Conservation (phyloP, 2,113 vertebrate genomes). For the Laterallus jamaicensis region DNA sequence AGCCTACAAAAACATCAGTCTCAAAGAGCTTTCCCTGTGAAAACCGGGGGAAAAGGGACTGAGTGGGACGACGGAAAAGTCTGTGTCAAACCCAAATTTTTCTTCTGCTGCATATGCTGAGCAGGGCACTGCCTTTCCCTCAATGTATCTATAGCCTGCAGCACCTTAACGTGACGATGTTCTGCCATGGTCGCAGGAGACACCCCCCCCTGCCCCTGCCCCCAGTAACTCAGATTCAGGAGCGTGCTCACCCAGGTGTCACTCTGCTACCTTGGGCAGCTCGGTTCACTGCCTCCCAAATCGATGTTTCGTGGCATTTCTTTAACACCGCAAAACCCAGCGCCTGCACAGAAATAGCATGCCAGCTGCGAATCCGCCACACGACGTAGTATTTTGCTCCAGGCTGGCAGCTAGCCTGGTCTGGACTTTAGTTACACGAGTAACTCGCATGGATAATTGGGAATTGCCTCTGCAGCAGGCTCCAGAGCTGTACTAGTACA, state of each 20-base stretch:
- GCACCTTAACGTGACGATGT: not conserved
- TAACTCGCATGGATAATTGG: not conserved
- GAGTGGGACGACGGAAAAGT: not conserved
- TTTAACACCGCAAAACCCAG: not conserved
- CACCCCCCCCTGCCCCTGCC: not conserved
- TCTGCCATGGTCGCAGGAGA: not conserved
- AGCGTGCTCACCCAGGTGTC: not conserved
- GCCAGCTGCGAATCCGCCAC: not conserved
- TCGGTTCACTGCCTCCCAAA: not conserved
- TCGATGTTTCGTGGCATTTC: not conserved
- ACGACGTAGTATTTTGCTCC: accelerated
- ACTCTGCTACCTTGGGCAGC: not conserved
- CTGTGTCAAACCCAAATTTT: not conserved
- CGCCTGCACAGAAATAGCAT: not conserved
- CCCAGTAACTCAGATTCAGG: not conserved
- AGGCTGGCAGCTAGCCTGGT: not conserved
- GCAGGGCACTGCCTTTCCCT: not conserved
- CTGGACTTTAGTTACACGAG: not conserved
- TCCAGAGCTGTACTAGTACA: not conserved
- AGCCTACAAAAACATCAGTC: not conserved
- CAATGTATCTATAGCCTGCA: not conserved
- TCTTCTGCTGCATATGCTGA: not conserved
- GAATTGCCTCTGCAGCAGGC: not conserved
- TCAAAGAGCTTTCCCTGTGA: not conserved
- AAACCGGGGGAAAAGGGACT: not conserved